These are phyloP conservation scores for Tenthredo scrophulariae DNA, from an alignment of 2,888 invertebrate species.

Conservation along the genomic window DNA sequence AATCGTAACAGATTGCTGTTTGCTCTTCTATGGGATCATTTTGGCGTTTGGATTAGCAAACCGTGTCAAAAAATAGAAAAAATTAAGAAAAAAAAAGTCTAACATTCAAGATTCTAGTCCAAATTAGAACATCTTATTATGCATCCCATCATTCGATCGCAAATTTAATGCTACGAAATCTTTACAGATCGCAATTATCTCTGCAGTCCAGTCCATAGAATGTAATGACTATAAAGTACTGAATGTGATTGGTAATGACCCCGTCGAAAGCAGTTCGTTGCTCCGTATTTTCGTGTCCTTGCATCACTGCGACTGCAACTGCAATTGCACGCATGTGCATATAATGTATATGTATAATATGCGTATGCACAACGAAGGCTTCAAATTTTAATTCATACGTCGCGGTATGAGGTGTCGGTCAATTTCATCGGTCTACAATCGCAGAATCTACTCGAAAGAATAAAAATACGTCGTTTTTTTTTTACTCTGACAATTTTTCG, in stretches of 20 bases:
- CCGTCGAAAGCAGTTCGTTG: slow-evolving; percentile 45
- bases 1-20: background rate
- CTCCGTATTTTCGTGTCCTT: slow-evolving; percentile 49
- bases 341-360: background rate
- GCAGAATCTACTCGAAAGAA: background rate
- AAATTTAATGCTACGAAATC: background rate
- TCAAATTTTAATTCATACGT: background rate
- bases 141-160: background rate
- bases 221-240: background rate
- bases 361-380: background rate
- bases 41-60: background rate
- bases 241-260: slow-evolving; percentile 48
- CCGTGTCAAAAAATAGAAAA: background rate
- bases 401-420: background rate
- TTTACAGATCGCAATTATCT: too few relatives aligned
- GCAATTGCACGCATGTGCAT: background rate
- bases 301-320: slow-evolving; percentile 20
- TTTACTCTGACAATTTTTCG: background rate
- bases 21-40: background rate
- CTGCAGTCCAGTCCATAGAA: too few relatives aligned
- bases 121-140: too few relatives aligned
- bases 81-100: background rate
- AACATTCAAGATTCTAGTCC: background rate
- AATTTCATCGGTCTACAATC: background rate
- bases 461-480: background rate